Evolutionary conservation across 2,888 invertebrate species (phyloP), one percentile per base, ranked within the genome.

Genomic region (Melanostoma scalare): DNA sequence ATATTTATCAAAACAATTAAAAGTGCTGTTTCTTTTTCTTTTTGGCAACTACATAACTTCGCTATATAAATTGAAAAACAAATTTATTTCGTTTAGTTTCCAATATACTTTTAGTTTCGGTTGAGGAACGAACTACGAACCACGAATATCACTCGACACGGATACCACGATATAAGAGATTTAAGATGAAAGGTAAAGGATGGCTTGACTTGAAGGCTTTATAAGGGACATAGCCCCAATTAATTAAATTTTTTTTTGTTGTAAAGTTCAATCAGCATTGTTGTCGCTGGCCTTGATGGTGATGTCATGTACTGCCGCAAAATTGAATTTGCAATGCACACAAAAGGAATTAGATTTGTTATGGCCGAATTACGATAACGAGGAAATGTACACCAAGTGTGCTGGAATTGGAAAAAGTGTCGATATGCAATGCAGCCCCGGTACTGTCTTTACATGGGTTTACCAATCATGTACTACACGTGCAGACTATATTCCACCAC

Each of bases 351-450:
- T 89, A 6, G 88, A 88, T 77, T 88, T 90, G 35, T 87, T 91
- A 71, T 91, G 90, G 90, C 91, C 91, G 2, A 89, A 88, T 85
- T 91, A 90, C 60, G 86, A 88, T 48, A 88, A 90, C 85, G 88
- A 86, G 68, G 87, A 89, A 6, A 87, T 87, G 75, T 91, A 89
- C 81, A 89, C 86, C 72, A 86, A 89, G 33, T 91, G 91, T 69
- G 85, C 86, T 50, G 80, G 86, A 1, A 56, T 88, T 48, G 87
- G 85, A 10, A 86, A 72, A 53, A 87, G 87, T 52, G 33, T 88
- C 73, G 86, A 86, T 10, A 86, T 89, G 38, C 85, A 79, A 52
- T 91, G 91, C 58, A 87, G 87, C 9, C 67, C 87, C 36, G 91
- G 90, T 2, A 88, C 89, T 71, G 78, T 89, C 2, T 91, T 91